Percentiles rank a stretch among this genome's conserved stretches.
These are phyloP conservation scores for Panurus biarmicus DNA, from an alignment of 2,113 vertebrate genomes.

Conservation along the genomic window DNA sequence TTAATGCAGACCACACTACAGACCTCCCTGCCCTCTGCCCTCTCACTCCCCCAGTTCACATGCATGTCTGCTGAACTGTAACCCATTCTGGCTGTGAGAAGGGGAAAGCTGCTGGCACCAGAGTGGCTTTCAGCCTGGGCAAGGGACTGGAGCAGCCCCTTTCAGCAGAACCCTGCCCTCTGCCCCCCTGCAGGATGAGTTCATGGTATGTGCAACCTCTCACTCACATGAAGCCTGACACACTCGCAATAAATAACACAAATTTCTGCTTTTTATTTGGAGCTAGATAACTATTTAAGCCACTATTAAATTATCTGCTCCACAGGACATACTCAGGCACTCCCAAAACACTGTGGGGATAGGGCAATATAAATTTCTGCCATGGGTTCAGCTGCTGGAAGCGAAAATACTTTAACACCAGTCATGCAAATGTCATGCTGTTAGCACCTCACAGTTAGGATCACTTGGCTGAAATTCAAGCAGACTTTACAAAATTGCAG, in stretches of 20 bases:
- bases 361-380: slow-evolving; percentile 1
- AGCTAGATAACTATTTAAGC: background rate
- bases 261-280: background rate
- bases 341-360: background rate
- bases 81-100: background rate
- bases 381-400: slow-evolving; percentile 7
- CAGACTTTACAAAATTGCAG: background rate
- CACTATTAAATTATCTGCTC: background rate
- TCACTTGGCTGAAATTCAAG: slow-evolving; percentile 21
- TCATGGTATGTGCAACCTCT: background rate
- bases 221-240: background rate
- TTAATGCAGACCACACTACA: background rate
- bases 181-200: background rate
- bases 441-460: slow-evolving; percentile 52
- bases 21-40: background rate
- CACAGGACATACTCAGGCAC: background rate
- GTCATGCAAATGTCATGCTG: slow-evolving; percentile 50
- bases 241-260: background rate
- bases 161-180: background rate
- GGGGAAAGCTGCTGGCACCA: background rate
- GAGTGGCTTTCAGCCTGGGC: background rate
- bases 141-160: background rate
- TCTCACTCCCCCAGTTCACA: background rate
- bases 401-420: slow-evolving; percentile 34
- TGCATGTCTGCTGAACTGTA: background rate